A percentile compares a stretch with the other conserved stretches of the same genome.
Evolutionary conservation across 2,888 invertebrate genomes (phyloP).

Genomic region (Diabrotica balteata): DNA sequence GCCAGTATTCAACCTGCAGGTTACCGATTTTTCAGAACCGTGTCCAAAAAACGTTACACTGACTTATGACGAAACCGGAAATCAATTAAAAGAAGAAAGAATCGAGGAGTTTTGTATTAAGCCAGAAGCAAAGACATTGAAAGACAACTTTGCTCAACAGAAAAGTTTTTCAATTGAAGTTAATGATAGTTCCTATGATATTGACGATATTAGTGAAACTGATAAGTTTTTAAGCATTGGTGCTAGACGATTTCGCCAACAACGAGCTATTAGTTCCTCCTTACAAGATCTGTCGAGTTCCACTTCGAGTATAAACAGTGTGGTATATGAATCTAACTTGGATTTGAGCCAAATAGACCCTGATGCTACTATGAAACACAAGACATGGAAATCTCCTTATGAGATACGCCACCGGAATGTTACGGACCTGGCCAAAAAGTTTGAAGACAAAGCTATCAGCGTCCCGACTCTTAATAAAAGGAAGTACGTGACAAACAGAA

Average conservation of each 20-base stretch:
- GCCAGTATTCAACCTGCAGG: constrained; percentile 57
- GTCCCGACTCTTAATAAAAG: constrained; percentile 51
- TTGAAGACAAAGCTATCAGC: constrained; percentile 62
- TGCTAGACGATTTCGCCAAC: constrained; percentile 48
- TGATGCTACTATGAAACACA: constrained; percentile 55
- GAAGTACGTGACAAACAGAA: constrained; percentile 43
- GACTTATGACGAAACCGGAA: constrained; percentile 54
- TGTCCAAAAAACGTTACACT: constrained; percentile 60
- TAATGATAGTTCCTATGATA: constrained; percentile 48
- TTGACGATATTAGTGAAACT: constrained; percentile 47
- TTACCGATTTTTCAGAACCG: constrained; percentile 59
- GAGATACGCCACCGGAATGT: constrained; percentile 68
- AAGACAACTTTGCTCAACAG: constrained; percentile 51
- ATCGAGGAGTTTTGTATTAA: constrained; percentile 43
- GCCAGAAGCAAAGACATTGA: constrained; percentile 44
- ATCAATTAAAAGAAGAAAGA: constrained; percentile 49
- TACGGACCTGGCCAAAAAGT: constrained; percentile 74
- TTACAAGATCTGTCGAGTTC: constrained; percentile 59
- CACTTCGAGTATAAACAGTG: constrained; percentile 58
- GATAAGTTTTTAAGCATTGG: constrained; percentile 54
- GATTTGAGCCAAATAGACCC: constrained; percentile 57
- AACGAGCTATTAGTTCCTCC: constrained; percentile 51
- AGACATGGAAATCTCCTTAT: constrained; percentile 75
- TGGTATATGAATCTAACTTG: constrained; percentile 56
- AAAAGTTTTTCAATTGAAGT: constrained; percentile 57